phyloP scores from a whole-genome alignment of 2,797 vertebrate genomes.

The Denticeps clupeoides region DNA sequence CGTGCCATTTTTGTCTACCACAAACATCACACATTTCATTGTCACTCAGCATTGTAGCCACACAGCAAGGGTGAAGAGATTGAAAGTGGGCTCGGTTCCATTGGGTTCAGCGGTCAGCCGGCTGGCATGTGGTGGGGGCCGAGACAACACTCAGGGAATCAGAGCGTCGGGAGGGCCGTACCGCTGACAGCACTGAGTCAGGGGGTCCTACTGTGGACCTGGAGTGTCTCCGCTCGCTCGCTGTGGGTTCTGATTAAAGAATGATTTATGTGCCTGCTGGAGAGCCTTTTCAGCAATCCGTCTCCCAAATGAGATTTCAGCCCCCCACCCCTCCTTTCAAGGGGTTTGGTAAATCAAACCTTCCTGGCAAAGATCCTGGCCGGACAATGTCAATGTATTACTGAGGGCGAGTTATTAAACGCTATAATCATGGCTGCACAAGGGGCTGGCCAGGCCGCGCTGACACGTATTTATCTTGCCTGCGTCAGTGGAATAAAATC shows the following conservation, averaged over 20 bases:
- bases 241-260: constrained; percentile 69
- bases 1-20: no score
- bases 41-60: no score
- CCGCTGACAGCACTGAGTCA: constrained; percentile 49
- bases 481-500: constrained; percentile 35
- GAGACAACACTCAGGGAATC: constrained; percentile 22
- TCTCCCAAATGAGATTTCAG: constrained; percentile 68
- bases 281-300: constrained; percentile 66
- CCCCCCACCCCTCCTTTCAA: constrained; percentile 28
- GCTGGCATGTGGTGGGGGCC: no score
- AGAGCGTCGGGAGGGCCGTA: constrained; percentile 33
- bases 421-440: constrained; percentile 40
- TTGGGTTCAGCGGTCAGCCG: no score
- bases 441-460: constrained; percentile 28
- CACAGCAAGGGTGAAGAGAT: no score
- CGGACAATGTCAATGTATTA: constrained; percentile 61
- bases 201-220: constrained; percentile 54
- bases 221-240: constrained; percentile 50
- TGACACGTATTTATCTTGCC: constrained; percentile 48
- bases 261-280: constrained; percentile 67
- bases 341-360: constrained; percentile 71
- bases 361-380: constrained; percentile 51
- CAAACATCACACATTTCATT: no score
- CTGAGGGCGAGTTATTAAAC: constrained; percentile 52
- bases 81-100: no score